Conservation (phyloP, 2,888 invertebrate genomes). For the Vesta saturnalis region DNA sequence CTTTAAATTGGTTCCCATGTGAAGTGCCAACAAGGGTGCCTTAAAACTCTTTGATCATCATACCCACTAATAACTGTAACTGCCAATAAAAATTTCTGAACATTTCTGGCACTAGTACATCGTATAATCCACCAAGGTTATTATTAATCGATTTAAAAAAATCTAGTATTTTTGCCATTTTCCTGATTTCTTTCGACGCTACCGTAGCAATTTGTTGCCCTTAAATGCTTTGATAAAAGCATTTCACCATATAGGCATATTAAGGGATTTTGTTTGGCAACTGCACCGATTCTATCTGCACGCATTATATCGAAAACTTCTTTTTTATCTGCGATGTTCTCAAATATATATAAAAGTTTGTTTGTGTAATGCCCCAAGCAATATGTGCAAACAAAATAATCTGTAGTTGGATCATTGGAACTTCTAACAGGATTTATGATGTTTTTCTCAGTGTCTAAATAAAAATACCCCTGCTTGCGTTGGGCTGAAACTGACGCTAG, state of each 20-base stretch:
- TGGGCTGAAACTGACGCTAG: constrained; percentile 22
- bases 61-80: constrained; percentile 26
- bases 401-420: constrained; percentile 18
- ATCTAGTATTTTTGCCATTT: constrained; percentile 19
- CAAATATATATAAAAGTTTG: constrained; percentile 26
- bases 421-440: constrained; percentile 28
- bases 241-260: constrained; percentile 25
- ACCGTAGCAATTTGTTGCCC: constrained; percentile 21
- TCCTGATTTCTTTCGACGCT: constrained; percentile 21
- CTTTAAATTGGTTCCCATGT: constrained; percentile 30
- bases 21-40: constrained; percentile 26
- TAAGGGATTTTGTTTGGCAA: constrained; percentile 20
- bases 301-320: constrained; percentile 24
- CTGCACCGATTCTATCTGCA: constrained; percentile 10
- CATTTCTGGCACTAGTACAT: constrained; percentile 27
- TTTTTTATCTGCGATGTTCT: constrained; percentile 19
- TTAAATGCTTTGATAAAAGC: constrained; percentile 19
- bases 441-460: constrained; percentile 27
- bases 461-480: constrained; percentile 36
- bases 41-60: constrained; percentile 20
- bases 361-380: constrained; percentile 31
- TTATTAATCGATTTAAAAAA: constrained; percentile 4
- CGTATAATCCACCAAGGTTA: constrained; percentile 17
- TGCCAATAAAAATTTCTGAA: constrained; percentile 19
- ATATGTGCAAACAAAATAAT: constrained; percentile 29